Conservation (phyloP, 2,888 invertebrate genomes). For the Acanthopleura granulata region DNA sequence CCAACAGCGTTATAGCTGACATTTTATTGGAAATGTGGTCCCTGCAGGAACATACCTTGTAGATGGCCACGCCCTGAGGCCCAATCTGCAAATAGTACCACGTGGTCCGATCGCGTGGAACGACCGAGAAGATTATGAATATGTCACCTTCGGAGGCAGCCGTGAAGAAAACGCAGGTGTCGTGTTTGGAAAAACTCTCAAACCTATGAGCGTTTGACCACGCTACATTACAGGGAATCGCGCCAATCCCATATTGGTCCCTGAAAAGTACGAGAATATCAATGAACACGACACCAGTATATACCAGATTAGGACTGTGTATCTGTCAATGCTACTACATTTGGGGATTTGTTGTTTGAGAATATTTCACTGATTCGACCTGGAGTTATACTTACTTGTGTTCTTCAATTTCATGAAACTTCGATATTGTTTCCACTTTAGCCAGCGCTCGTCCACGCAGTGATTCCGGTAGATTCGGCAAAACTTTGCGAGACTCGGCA, state of each 20-base stretch:
- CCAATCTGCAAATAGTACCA: conserved; percentile 24
- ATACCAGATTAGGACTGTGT: background rate
- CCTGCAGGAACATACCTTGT: conserved; percentile 14
- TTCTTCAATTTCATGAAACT: conserved; percentile 14
- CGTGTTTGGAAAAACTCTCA: background rate
- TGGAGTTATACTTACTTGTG: conserved; percentile 9
- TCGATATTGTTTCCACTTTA: background rate
- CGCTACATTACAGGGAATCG: conserved; percentile 8
- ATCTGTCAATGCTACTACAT: too few relatives aligned
- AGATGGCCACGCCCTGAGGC: conserved; percentile 21
- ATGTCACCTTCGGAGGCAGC: conserved; percentile 18
- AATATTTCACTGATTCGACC: too few relatives aligned
- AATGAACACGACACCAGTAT: background rate
- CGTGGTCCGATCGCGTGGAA: conserved; percentile 20
- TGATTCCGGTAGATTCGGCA: conserved; percentile 5
- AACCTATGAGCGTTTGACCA: conserved; percentile 19
- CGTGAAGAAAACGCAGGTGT: conserved; percentile 2
- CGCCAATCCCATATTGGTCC: background rate
- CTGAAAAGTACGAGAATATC: background rate
- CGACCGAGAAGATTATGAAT: conserved; percentile 12
- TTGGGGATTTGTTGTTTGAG: too few relatives aligned
- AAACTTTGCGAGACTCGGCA: background rate
- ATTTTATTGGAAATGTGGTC: too few relatives aligned
- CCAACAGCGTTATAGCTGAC: too few relatives aligned
- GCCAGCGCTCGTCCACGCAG: conserved; percentile 10